phyloP scores from a whole-genome alignment of 1,140 invertebrate species.

The Dinoponera quadriceps region DNA sequence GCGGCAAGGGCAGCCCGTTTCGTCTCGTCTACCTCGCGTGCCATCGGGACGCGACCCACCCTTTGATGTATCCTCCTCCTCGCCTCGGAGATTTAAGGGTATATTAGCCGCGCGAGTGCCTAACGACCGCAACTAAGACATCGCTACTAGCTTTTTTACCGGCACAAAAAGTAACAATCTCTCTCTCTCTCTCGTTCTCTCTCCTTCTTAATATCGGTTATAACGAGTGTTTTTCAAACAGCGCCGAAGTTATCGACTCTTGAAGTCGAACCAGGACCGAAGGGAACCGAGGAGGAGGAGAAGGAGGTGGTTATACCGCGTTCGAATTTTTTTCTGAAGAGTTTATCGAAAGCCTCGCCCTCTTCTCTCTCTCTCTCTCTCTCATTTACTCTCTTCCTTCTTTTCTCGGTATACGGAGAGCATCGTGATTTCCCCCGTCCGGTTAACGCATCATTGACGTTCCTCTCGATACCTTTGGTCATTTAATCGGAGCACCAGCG shows the following conservation, averaged over 20 bases:
- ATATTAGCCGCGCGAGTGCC: neutral
- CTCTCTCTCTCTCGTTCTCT: no score
- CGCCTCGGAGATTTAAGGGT: neutral
- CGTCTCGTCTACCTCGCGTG: conserved; percentile 15
- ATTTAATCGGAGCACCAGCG: conserved; percentile 48
- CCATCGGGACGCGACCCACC: neutral
- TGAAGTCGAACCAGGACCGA: no score
- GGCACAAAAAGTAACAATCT: neutral
- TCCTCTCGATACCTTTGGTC: conserved; percentile 3
- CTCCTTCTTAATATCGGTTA: neutral
- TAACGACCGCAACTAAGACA: conserved; percentile 6
- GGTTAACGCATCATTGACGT: neutral
- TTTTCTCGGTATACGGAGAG: neutral
- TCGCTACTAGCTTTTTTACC: neutral
- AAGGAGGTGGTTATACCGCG: neutral
- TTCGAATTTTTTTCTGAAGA: conserved; percentile 3
- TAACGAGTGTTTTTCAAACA: neutral
- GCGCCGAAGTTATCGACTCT: no score
- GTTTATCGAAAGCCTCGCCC: neutral
- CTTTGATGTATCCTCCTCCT: neutral
- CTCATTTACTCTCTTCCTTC: no score
- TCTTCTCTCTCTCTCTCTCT: no score
- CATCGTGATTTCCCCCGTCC: neutral
- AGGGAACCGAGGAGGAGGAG: no score
- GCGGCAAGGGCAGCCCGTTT: conserved; percentile 3